These are phyloP conservation scores for Aspidiotus rigidus DNA, from an alignment of 2,888 invertebrate genomes.

Conservation along the genomic window DNA sequence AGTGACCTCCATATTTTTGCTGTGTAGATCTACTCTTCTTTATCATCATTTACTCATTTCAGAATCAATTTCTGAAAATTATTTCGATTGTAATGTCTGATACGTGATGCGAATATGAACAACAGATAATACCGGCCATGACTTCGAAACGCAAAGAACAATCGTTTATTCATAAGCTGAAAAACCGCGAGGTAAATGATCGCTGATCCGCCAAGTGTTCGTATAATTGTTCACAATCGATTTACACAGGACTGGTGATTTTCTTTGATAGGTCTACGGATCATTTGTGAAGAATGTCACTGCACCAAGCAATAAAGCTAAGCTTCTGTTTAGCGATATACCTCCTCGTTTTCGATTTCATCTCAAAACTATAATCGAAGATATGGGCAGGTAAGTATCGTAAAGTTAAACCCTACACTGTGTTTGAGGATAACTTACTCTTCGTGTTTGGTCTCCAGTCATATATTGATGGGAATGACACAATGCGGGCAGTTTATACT, in stretches of 20 bases:
- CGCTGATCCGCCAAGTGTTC: too few species aligned
- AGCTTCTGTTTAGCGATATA: constrained; percentile 37
- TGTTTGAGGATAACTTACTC: not conserved
- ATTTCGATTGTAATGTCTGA: too few species aligned
- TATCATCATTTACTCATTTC: too few species aligned
- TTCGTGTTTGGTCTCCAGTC: constrained; percentile 49
- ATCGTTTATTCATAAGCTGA: constrained; percentile 34
- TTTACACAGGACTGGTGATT: not conserved
- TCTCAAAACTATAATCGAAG: constrained; percentile 36
- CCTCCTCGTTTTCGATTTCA: constrained; percentile 38
- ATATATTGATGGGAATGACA: constrained; percentile 90
- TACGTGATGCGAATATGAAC: too few species aligned
- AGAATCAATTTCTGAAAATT: too few species aligned
- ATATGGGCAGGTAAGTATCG: constrained; percentile 38
- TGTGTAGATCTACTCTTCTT: too few species aligned
- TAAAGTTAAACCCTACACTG: constrained; percentile 1
- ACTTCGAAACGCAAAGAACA: constrained; percentile 21
- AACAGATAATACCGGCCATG: constrained; percentile 6
- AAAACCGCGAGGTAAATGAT: constrained; percentile 35
- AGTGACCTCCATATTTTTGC: too few species aligned
- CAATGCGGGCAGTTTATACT: constrained; percentile 85
- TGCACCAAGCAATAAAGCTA: constrained; percentile 37
- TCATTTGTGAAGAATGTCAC: constrained; percentile 37
- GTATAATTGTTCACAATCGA: not conserved
- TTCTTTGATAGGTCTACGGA: constrained; percentile 37